Base-by-base conservation (phyloP, 2,888 invertebrate species). In the Cerastis leucographa region DNA sequence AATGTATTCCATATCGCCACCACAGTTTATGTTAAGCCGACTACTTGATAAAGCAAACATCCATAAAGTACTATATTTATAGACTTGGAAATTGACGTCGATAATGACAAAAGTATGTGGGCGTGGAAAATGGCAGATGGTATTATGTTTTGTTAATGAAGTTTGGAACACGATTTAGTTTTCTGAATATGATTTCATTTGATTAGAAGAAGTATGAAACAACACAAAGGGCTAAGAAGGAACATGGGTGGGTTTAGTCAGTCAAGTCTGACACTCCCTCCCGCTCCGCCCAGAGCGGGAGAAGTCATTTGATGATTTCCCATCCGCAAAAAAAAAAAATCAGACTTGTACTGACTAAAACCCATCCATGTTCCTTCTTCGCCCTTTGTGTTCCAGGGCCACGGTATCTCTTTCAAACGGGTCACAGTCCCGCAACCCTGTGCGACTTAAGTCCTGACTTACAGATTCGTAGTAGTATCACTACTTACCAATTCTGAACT, bases 111-210 rank as follows among this genome's bases (percentile, higher is more conserved):
- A 80, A 64, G 8, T 76, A 54, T 19, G 83, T 64, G 76, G 80
- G 83, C 83, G 83, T 84, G 84, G 72, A 68, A 70, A 73, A 14
- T 56, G 42, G 2, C 59, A 79, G 71, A 42, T 82, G 83, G 3
- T 19, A n/a, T 46, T 76, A 64, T 72, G n/a, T 80, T 67, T 44
- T 49, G 19, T 12, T 70, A 56, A 71, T 44, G 51, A 71, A 74
- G 29, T 73, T 62, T 74, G 44, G 25, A 67, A 35, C 66, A 70
- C 29, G n/a, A 80, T 42, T 12, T 42, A 25, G 22, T 51, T 42
- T 71, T 46, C n/a, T 78, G 19, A 62, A 78, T 40, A 29, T 42
- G 22, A 64, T 56, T 64, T n/a, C 12, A 64, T 49, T 65, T 51
- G 35, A 65, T 73, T 65, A 44, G 56, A 29, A 2, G 19, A 35